Conservation (phyloP, 2,113 vertebrate genomes). For the Sapajus apella region DNA sequence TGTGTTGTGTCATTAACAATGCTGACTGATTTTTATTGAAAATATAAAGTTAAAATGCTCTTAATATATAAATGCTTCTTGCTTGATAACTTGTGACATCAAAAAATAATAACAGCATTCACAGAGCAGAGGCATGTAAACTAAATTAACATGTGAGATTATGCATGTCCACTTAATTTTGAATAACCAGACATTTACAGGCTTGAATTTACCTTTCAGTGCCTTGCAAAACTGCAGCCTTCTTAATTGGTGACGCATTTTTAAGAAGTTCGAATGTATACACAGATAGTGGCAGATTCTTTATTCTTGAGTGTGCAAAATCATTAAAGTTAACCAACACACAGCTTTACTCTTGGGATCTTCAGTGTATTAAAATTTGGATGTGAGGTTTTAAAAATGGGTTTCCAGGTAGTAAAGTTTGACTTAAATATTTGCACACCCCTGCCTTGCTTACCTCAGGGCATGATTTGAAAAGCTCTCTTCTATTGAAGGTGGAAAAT, state of each 20-base stretch:
- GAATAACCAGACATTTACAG: neutral
- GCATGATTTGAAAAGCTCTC: neutral
- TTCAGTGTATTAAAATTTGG: conserved; percentile 13
- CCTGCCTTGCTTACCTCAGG: neutral
- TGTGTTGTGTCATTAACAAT: neutral
- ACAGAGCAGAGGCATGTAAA: neutral
- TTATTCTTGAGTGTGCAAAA: neutral
- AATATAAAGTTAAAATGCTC: neutral
- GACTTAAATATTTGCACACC: neutral
- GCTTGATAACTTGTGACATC: no score
- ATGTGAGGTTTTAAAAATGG: neutral
- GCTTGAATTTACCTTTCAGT: conserved; percentile 12
- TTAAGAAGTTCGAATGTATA: neutral
- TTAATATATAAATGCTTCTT: neutral
- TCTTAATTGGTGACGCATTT: neutral
- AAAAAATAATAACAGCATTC: neutral
- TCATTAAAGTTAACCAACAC: neutral
- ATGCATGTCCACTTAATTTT: neutral
- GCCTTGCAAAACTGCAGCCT: neutral
- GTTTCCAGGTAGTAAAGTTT: conserved; percentile 30
- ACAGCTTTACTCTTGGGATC: neutral
- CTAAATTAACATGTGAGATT: neutral
- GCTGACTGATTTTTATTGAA: neutral
- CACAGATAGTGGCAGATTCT: neutral
- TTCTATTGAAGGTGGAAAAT: neutral